Base-by-base conservation (phyloP, 2,888 invertebrate species). In the Agrotis puta region DNA sequence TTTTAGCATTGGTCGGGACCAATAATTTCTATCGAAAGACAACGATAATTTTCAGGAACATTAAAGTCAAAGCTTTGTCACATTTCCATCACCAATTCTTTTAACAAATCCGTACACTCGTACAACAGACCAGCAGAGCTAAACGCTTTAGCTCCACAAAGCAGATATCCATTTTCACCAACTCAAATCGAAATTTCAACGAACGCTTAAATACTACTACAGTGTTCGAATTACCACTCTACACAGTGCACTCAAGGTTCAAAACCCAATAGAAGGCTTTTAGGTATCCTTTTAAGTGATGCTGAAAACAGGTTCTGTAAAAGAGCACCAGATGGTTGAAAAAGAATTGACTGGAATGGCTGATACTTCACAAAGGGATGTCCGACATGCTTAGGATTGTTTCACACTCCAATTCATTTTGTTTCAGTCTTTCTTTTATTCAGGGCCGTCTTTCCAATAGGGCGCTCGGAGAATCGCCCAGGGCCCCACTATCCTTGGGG, bases 341-440 rank as follows among this genome's bases (percentile, higher is more conserved):
- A 74, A 61, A 62, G 5, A 39, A 64, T 50, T 20, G 33, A 2
- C n/a, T 39, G 50, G 62, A 75, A 66, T 61, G 47, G 16, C 66
- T 62, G 61, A 24, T 50, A 58, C 53, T 63, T 51, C 47, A 76
- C 81, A 79, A 79, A 76, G 64, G 45, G 22, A 50, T 18, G n/a
- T 24, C 20, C 47, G 20, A 27, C 67, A 70, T 76, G 61, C 48
- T 62, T 45, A 43, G 53, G 61, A 61, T 48, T 22, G 64, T 70
- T 76, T 57, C 56, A 81, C 81, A 67, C 76, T 64, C 14, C 45
- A 24, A 54, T 81, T 57, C 13, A 43, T 66, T 54, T 48, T 22
- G 50, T 27, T 24, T 20, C 14, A 59, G 27, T 50, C 51, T 22
- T 56, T 45, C 6, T 27, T 80, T 75, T 70, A 74, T 77, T 51